Base-by-base conservation (phyloP, 2,797 vertebrate species). In the Oryzias dopingdopingensis region DNA sequence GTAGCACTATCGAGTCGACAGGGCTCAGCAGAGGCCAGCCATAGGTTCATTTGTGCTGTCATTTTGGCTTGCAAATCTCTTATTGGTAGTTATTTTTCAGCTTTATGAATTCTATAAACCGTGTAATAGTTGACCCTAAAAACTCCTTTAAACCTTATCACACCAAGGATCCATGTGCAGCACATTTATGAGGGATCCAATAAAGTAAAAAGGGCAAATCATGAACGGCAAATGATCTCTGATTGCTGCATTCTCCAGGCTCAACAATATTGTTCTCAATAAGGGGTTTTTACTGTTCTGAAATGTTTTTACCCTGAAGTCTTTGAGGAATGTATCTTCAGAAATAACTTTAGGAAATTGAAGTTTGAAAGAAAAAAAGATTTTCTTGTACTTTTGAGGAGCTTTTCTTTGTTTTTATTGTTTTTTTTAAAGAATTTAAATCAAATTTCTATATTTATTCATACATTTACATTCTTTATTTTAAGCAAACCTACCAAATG, bases 41-140 rank as follows among this genome's bases (percentile, higher is more conserved):
- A 37, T 40, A 6, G 50, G 57, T 56, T 65, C 58, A 22, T 54
- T 29, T 29, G 17, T 20, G 32, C 41, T 77, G 62, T 60, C 65
- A 67, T 65, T 45, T 66, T 57, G 67, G 58, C 53, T 64, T 65
- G 23, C 26, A 72, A 72, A 74, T 68, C 68, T 80, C 70, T 73
- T 70, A 65, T 56, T 79, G 73, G 53, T 56, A 48, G 70, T 72
- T 64, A 55, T 63, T 72, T 70, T 70, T 70, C 61, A 51, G 51
- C 53, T 17, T 71, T 65, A 50, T 47, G 46, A 20, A 22, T 42
- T 62, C 53, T 52, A 67, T 74, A 61, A 74, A 59, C 26, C 46
- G 50, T 20, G 63, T 49, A 26, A 49, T 44, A 59, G 68, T 55
- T 46, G 59, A 76, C 55, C 64, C 64, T 17, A 24, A 49, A 58